Evolutionary conservation across 1,140 invertebrate genomes (phyloP), one percentile per base, ranked within the genome.

Genomic region (Nomia melanderi): DNA sequence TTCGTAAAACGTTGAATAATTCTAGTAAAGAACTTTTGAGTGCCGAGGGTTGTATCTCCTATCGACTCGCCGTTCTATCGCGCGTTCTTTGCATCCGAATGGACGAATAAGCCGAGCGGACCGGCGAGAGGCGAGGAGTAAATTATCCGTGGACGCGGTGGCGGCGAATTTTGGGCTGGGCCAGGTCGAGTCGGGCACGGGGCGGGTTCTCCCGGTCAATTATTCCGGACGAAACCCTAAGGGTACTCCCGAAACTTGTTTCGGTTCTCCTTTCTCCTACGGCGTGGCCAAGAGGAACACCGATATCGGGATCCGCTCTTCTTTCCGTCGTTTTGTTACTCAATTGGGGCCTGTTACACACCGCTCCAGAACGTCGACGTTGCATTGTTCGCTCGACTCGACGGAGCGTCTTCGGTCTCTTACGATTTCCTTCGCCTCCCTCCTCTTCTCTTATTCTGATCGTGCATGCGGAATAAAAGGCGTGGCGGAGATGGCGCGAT

Each of bases 181-280:
- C n/a, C n/a, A n/a, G n/a, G n/a, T n/a, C n/a, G n/a, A n/a, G n/a
- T 23, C 50, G 25, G 25, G 31, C 20, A 56, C n/a, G 44, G 53
- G 36, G 2, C 12, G 47, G 57, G 29, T 41, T 47, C 36, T 54
- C 76, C 71, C 72, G 82, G 77, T 67, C 81, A 84, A 82, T 84
- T 84, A 84, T 83, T 80, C 77, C 81, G 31, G 73, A 82, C 56
- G 73, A 73, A 65, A 59, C 72, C 81, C 72, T 77, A 77, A 82
- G 77, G 81, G 77, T 67, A 84, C 77, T 83, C 66, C 77, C 77
- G 66, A 80, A 84, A 84, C 82, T 70, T 77, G 81, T 83, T 84
- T 83, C 81, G 74, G 77, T 77, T n/a, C 67, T 72, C 63, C 80
- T 79, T 82, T 79, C 59, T 63, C 60, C n/a, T 39, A 8, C 36